phyloP scores from a whole-genome alignment of 1,140 invertebrate species.

The Colletes gigas region DNA sequence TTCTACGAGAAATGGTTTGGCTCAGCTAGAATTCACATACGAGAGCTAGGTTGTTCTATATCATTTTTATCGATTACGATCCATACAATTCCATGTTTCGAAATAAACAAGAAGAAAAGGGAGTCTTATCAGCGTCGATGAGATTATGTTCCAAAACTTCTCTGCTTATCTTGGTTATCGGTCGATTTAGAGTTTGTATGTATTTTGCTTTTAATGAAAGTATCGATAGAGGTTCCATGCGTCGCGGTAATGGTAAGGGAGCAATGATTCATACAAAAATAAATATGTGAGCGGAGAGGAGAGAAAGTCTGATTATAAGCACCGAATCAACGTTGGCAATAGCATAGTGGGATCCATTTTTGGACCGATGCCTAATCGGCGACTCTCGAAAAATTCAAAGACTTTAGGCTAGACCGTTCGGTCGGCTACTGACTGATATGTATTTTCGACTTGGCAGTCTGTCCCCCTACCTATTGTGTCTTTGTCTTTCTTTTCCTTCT shows the following conservation, averaged over 20 bases:
- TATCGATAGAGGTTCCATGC: too few species aligned
- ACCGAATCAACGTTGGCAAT: conserved; percentile 33
- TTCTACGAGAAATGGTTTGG: too few species aligned
- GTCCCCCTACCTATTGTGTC: conserved; percentile 43
- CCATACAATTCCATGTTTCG: too few species aligned
- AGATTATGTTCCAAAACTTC: too few species aligned
- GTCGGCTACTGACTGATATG: conserved; percentile 61
- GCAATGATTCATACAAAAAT: not conserved
- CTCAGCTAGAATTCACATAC: too few species aligned
- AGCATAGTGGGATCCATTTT: conserved; percentile 56
- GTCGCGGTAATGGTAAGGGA: not conserved
- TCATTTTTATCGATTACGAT: too few species aligned
- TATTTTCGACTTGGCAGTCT: conserved; percentile 71
- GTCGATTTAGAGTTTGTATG: too few species aligned
- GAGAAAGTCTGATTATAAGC: conserved; percentile 30
- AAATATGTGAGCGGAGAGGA: not conserved
- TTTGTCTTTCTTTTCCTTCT: conserved; percentile 23
- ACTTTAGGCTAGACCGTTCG: conserved; percentile 55
- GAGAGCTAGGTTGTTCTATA: too few species aligned
- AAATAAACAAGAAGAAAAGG: too few species aligned
- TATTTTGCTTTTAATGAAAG: too few species aligned
- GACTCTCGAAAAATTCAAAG: conserved; percentile 73
- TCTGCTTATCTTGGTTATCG: too few species aligned
- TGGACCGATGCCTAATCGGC: conserved; percentile 74
- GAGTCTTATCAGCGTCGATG: too few species aligned